These are phyloP conservation scores for Lutraria lutraria DNA, from an alignment of 2,888 invertebrate species.

Conservation along the genomic window DNA sequence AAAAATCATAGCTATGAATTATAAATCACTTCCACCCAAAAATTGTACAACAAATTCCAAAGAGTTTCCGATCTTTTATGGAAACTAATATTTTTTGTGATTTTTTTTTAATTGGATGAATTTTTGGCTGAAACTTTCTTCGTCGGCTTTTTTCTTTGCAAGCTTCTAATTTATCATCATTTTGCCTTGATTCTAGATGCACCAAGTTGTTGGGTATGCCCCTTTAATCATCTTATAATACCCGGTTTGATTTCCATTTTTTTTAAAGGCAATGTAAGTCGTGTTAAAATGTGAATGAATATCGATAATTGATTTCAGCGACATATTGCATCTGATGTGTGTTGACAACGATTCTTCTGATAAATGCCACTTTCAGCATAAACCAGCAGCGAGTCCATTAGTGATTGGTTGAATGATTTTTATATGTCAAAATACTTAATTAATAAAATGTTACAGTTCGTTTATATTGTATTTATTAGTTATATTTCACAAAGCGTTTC, in stretches of 20 bases:
- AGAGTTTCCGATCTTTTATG: too few species aligned
- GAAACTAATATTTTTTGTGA: too few species aligned
- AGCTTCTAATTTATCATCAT: not conserved
- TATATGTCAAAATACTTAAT: not conserved
- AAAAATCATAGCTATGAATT: too few species aligned
- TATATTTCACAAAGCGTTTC: too few species aligned
- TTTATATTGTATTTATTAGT: too few species aligned
- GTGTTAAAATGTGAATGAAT: not conserved
- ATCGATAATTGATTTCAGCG: conserved; percentile 45
- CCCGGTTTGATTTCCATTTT: not conserved
- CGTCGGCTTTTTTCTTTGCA: not conserved
- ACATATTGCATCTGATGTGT: conserved; percentile 69
- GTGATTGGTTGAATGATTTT: not conserved
- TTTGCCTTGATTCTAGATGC: too few species aligned
- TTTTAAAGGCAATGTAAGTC: not conserved
- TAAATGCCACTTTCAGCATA: not conserved
- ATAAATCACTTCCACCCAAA: too few species aligned
- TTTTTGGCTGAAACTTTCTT: too few species aligned
- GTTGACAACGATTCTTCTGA: conserved; percentile 50
- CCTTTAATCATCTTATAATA: not conserved
- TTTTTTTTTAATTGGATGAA: too few species aligned
- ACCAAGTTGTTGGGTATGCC: too few species aligned
- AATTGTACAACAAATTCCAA: too few species aligned
- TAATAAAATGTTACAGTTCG: not conserved
- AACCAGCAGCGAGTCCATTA: not conserved